A percentile compares a stretch with the other conserved stretches of the same genome.
phyloP scores from a whole-genome alignment of 2,888 invertebrate genomes.

The Hylaea fasciaria region DNA sequence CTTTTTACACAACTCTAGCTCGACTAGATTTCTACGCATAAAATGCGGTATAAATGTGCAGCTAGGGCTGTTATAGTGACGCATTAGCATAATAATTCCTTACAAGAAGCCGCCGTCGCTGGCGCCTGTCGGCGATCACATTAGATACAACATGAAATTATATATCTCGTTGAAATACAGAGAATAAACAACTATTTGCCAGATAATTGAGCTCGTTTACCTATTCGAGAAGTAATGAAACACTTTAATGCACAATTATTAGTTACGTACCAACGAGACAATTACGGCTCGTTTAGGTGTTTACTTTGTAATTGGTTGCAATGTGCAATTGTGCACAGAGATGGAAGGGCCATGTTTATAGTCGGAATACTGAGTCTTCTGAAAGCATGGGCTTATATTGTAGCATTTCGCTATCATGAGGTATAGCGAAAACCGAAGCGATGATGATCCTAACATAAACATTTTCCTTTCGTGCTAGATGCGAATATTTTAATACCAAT shows the following conservation, averaged over 20 bases:
- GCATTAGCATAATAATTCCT: conserved; percentile 78
- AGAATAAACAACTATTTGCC: conserved; percentile 72
- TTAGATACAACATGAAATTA: conserved; percentile 79
- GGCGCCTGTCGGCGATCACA: conserved; percentile 78
- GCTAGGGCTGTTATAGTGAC: conserved; percentile 59
- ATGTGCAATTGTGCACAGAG: conserved; percentile 47
- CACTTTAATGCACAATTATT: conserved; percentile 24
- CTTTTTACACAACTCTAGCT: neutral
- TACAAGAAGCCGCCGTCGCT: conserved; percentile 73
- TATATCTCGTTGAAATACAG: conserved; percentile 73
- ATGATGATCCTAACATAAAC: neutral
- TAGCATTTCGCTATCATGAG: no score
- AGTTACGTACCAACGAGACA: conserved; percentile 20
- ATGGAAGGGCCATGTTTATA: conserved; percentile 27
- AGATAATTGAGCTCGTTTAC: conserved; percentile 74
- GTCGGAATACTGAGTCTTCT: neutral
- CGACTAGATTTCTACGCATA: conserved; percentile 26
- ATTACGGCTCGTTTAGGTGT: conserved; percentile 15
- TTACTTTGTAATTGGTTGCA: conserved; percentile 43
- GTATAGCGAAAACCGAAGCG: no score
- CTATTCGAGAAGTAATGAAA: conserved; percentile 50
- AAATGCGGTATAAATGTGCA: conserved; percentile 56
- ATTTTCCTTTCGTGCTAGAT: neutral
- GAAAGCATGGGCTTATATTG: neutral
- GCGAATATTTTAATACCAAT: neutral